A percentile compares a stretch with the other conserved stretches of the same genome.
Conservation (phyloP, 2,888 invertebrate genomes). For the Saturnia pavonia region DNA sequence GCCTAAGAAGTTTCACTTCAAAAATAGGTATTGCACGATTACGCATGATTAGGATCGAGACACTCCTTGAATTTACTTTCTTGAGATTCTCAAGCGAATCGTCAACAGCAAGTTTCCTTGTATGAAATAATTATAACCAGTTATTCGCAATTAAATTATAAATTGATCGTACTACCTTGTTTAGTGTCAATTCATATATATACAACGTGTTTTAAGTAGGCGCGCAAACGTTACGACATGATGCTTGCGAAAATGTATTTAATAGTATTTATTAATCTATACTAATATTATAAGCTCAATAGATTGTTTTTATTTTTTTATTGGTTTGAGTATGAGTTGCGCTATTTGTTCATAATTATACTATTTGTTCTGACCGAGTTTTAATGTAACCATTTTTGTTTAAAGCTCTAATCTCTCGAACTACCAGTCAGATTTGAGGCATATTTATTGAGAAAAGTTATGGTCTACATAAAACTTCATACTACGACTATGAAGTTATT, state of each 20-base stretch:
- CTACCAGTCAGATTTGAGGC: too few relatives aligned
- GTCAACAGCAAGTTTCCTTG: constrained; percentile 2
- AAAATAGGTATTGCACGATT: neutral
- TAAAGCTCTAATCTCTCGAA: too few relatives aligned
- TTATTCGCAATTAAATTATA: constrained; percentile 23
- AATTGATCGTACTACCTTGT: constrained; percentile 13
- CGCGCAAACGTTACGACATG: neutral
- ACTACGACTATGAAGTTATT: too few relatives aligned
- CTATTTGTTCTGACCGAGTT: neutral
- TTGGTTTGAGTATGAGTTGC: neutral
- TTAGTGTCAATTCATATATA: constrained; percentile 17
- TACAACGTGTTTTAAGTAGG: constrained; percentile 14
- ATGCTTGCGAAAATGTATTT: neutral
- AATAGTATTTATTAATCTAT: neutral
- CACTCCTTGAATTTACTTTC: neutral
- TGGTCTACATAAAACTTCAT: too few relatives aligned
- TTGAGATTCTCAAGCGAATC: neutral
- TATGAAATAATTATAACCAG: constrained; percentile 6
- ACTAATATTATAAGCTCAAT: too few relatives aligned
- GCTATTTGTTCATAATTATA: neutral
- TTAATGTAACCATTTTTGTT: too few relatives aligned
- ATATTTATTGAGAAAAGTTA: too few relatives aligned
- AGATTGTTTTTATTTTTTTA: neutral
- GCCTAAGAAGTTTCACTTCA: too few relatives aligned
- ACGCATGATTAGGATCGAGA: constrained; percentile 3